Evolutionary conservation across 2,888 invertebrate genomes (phyloP).

Genomic region (Lochmaea crataegi): DNA sequence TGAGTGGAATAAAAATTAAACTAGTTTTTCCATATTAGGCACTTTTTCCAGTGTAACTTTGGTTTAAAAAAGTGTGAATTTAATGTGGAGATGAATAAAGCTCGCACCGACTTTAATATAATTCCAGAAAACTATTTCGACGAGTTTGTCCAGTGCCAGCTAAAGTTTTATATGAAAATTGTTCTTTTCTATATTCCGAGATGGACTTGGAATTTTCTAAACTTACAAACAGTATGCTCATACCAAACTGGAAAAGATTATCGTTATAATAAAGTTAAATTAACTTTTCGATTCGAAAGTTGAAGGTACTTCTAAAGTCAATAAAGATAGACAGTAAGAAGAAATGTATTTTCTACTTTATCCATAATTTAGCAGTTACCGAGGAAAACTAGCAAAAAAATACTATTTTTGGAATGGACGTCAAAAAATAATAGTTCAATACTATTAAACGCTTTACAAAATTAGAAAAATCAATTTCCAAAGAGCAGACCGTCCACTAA

Average conservation of each 20-base stretch:
- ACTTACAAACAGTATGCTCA: neutral
- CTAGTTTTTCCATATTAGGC: no score
- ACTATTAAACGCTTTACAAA: no score
- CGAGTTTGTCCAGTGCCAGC: slow-evolving; percentile 11
- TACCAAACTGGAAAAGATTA: neutral
- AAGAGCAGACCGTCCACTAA: no score
- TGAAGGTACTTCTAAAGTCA: neutral
- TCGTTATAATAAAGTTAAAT: neutral
- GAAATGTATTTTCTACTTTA: no score
- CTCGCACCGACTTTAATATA: slow-evolving; percentile 34
- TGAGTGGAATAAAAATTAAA: no score
- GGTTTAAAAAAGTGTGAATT: neutral
- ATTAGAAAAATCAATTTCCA: no score
- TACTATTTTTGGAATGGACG: no score
- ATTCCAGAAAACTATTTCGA: slow-evolving; percentile 20
- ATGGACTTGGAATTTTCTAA: slow-evolving; percentile 3
- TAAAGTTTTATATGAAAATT: slow-evolving; percentile 22
- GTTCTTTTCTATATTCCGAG: slow-evolving; percentile 6
- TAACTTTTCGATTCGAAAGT: neutral
- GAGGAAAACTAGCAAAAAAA: no score
- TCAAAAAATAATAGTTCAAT: no score
- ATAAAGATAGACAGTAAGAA: neutral
- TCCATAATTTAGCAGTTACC: no score
- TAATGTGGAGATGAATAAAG: slow-evolving; percentile 23
- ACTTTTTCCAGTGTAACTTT: no score